Base-by-base conservation (phyloP, 2,888 invertebrate genomes). In the Lampropteryx suffumata region DNA sequence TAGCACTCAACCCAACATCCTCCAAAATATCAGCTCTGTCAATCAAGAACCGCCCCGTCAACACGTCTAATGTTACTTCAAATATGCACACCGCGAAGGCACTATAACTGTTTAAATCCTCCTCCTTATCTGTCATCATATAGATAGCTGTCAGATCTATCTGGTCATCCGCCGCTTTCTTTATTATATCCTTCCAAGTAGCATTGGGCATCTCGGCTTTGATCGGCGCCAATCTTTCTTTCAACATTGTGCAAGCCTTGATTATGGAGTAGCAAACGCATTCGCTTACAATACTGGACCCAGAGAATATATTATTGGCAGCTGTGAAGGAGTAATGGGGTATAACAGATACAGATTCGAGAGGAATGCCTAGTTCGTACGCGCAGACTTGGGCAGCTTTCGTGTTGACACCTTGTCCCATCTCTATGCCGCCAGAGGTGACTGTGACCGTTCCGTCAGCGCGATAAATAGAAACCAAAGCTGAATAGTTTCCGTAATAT, bases 361-460 rank as follows among this genome's bases (percentile, higher is more conserved):
- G 50, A 0, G 94, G 92, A 48, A 97, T 93, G 0, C 93, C 94
- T 10, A 97, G 75, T 24, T 92, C 91, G 64, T 94, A 92, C 0
- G 96, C 96, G 46, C 93, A 94, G 0, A 95, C 94, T 89, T 96
- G 96, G 2, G 94, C 93, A 0, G 91, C 93, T 91, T 96, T 96
- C 0, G 96, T 96, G 59, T 96, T 94, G 28, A 95, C 90, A 0
- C 96, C 96, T 88, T 96, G 96, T 0, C 96, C 96, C 84, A 93
- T 92, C 80, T 95, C 95, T 36, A 94, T 85, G 0, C 94, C 95
- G 3, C 94, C 94, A 46, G 94, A 94, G 0, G 92, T 84, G 0
- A 96, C 82, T 0, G 93, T 92, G 0, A 96, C 95, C 1, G 93
- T 92, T 0, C 93, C 95, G 73, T 95, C 94, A 0, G 91, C 89